phyloP scores from a whole-genome alignment of 1,140 invertebrate genomes.

The Nasonia longicornis region DNA sequence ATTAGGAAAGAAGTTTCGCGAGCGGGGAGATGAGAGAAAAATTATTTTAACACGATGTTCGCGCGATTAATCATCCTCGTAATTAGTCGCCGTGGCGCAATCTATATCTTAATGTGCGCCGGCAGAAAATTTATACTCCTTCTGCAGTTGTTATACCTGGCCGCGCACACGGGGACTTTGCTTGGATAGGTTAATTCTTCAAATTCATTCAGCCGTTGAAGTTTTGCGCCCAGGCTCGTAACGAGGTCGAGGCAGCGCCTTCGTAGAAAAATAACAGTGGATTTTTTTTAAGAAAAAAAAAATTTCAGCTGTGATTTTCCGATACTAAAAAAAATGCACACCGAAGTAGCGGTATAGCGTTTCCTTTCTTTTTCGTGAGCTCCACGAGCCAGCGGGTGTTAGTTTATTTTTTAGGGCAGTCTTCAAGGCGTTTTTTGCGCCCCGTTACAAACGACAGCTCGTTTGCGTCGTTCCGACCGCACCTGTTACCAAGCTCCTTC shows the following conservation, averaged over 20 bases:
- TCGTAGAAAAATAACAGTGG: too few species aligned
- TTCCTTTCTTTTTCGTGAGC: not conserved
- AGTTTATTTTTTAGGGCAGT: constrained; percentile 20
- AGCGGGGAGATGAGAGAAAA: not conserved
- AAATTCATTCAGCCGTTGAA: not conserved
- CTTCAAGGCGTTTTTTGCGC: not conserved
- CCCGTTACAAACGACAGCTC: constrained; percentile 27
- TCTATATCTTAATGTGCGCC: constrained; percentile 21
- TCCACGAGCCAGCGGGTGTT: not conserved
- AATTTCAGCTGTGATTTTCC: not conserved
- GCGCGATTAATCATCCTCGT: constrained; percentile 30
- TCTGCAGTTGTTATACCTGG: not conserved
- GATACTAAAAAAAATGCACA: not conserved
- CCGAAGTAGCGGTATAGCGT: not conserved
- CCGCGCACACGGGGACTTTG: not conserved
- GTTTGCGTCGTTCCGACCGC: constrained; percentile 24
- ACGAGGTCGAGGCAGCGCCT: not conserved
- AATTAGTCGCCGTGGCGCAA: constrained; percentile 24
- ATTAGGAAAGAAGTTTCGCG: not conserved
- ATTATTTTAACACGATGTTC: constrained; percentile 20
- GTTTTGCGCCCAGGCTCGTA: not conserved
- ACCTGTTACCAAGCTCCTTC: constrained; percentile 32
- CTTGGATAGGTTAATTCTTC: not conserved
- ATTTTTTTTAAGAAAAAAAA: too few species aligned
- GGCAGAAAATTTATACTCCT: constrained; percentile 24